Conservation (phyloP, 2,113 vertebrate genomes). For the Lontra canadensis region DNA sequence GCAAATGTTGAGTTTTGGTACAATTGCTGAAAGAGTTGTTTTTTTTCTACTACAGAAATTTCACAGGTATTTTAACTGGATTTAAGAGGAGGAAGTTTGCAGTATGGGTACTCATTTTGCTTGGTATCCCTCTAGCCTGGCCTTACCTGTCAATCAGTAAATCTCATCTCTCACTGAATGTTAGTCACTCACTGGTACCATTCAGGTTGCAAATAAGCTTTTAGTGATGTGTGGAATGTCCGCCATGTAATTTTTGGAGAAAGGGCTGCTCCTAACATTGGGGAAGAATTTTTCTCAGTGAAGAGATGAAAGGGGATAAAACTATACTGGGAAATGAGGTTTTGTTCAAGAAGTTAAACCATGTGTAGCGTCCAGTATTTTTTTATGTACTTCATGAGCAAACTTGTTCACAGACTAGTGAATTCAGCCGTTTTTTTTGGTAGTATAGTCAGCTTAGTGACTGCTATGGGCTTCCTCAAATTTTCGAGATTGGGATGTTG, state of each 20-base stretch:
- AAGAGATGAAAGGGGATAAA: conserved; percentile 27
- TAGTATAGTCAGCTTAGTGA: background rate
- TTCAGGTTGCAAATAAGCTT: background rate
- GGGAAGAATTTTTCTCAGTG: background rate
- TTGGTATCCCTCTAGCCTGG: background rate
- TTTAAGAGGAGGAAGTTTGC: conserved; percentile 26
- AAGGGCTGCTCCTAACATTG: background rate
- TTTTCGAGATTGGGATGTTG: background rate
- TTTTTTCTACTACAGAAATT: background rate
- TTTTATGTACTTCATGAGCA: background rate
- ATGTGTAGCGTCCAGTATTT: background rate
- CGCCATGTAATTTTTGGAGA: background rate
- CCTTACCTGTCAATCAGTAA: conserved; percentile 2
- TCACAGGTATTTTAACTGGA: conserved; percentile 17
- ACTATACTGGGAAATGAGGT: background rate
- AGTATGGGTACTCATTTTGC: background rate
- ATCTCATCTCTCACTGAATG: conserved; percentile 22
- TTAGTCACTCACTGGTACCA: conserved; percentile 40
- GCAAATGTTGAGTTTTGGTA: background rate
- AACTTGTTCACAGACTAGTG: background rate
- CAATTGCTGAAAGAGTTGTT: background rate
- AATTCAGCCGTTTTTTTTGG: background rate
- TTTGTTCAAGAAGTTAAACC: conserved; percentile 4
- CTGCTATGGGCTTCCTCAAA: background rate
- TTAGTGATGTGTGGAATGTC: background rate